A percentile compares a stretch with the other conserved stretches of the same genome.
phyloP scores from a whole-genome alignment of 2,113 vertebrate species.

The Chiloscyllium plagiosum region DNA sequence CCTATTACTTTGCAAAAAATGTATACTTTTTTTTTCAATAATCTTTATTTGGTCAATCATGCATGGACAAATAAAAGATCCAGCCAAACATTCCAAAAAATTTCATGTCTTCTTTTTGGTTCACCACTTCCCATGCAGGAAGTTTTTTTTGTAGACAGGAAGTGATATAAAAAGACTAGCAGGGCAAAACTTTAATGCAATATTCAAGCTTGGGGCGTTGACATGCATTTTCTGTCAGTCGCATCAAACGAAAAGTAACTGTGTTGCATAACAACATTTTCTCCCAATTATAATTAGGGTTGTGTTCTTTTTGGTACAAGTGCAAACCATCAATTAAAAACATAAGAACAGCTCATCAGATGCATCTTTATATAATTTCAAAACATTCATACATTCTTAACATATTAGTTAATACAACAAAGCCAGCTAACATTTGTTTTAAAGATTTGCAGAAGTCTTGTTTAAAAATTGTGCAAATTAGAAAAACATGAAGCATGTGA shows the following conservation, averaged over 20 bases:
- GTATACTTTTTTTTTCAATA: not conserved
- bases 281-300: slow-evolving; percentile 23
- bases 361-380: slow-evolving; percentile 33
- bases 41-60: slow-evolving; percentile 16
- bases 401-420: slow-evolving; percentile 33
- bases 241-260: not conserved
- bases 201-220: not conserved
- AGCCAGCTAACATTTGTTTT: not conserved
- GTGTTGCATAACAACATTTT: not conserved
- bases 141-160: not conserved
- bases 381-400: slow-evolving; percentile 33
- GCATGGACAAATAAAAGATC: slow-evolving; percentile 10
- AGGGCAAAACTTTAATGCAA: slow-evolving; percentile 10
- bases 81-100: slow-evolving; percentile 25
- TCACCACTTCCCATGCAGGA: not conserved
- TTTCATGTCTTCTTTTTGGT: slow-evolving; percentile 30
- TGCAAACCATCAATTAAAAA: slow-evolving; percentile 32
- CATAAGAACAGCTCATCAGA: slow-evolving; percentile 28
- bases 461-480: slow-evolving; percentile 38
- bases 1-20: slow-evolving; percentile 4
- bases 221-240: not conserved
- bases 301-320: slow-evolving; percentile 24
- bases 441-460: slow-evolving; percentile 30
- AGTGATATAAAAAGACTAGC: slow-evolving; percentile 27
- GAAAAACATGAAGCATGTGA: slow-evolving; percentile 30